These are phyloP conservation scores for Motacilla tschutschensis DNA, from an alignment of 2,113 vertebrate species.

Conservation along the genomic window DNA sequence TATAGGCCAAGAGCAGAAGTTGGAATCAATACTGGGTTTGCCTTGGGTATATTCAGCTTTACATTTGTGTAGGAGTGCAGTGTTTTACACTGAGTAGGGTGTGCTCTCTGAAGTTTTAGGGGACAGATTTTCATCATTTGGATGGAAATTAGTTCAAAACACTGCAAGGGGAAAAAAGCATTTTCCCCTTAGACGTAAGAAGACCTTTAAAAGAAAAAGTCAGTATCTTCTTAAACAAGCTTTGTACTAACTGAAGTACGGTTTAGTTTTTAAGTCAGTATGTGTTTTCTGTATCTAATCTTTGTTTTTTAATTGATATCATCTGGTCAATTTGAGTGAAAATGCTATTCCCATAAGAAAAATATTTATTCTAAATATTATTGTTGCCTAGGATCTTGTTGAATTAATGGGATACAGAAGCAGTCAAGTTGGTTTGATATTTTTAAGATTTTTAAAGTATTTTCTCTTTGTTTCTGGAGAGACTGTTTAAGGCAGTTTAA, in stretches of 20 bases:
- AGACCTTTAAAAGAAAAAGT: not conserved
- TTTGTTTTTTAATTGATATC: slow-evolving; percentile 40
- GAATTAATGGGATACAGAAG: slow-evolving; percentile 45
- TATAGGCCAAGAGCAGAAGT: not conserved
- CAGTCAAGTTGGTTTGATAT: slow-evolving; percentile 37
- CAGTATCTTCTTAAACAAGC: not conserved
- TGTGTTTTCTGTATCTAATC: slow-evolving; percentile 27
- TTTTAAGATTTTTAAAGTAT: slow-evolving; percentile 25
- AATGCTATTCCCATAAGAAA: slow-evolving; percentile 45
- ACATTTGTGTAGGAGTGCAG: not conserved
- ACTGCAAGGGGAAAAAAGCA: not conserved
- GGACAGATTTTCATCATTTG: not conserved
- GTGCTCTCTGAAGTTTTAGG: not conserved
- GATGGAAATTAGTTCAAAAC: not conserved
- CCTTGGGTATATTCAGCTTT: not conserved
- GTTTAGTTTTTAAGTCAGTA: not conserved
- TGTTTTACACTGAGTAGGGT: not conserved
- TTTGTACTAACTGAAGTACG: not conserved
- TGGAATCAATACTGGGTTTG: not conserved
- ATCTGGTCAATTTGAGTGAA: slow-evolving; percentile 52
- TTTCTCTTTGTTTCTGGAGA: slow-evolving; percentile 49
- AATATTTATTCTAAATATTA: slow-evolving; percentile 63
- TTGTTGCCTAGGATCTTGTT: slow-evolving; percentile 60
- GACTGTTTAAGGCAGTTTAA: slow-evolving; percentile 18
- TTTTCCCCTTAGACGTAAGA: not conserved